phyloP scores from a whole-genome alignment of 2,113 vertebrate species.

The Rhynchomys soricoides region DNA sequence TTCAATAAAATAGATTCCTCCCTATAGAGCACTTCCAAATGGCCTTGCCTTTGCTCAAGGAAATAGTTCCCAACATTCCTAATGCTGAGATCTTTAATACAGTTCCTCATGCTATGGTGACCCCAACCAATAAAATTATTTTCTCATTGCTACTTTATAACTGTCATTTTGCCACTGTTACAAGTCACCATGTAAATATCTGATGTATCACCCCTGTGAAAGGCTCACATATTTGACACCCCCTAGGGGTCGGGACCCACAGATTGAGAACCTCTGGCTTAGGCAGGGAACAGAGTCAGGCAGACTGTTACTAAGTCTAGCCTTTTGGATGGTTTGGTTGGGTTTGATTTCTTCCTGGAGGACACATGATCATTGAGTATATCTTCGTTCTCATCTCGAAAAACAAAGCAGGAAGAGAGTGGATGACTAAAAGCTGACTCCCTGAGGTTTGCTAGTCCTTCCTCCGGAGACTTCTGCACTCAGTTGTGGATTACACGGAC shows the following conservation, averaged over 20 bases:
- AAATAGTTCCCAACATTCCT: too few species aligned
- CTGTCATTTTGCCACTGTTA: too few species aligned
- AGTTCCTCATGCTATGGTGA: too few species aligned
- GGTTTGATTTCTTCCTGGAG: not conserved
- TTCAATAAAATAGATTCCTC: not conserved
- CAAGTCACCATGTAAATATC: too few species aligned
- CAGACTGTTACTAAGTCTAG: rapidly evolving
- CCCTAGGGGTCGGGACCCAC: too few species aligned
- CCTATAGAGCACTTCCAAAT: not conserved
- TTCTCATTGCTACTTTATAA: too few species aligned
- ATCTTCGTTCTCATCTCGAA: not conserved
- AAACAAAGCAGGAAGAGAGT: not conserved
- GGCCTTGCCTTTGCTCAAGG: rapidly evolving
- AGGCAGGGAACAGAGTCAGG: too few species aligned
- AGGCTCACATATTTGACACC: too few species aligned
- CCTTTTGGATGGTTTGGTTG: not conserved
- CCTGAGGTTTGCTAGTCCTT: not conserved
- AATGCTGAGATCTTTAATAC: too few species aligned
- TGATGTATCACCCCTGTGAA: too few species aligned
- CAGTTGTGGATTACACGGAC: not conserved
- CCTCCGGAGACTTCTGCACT: not conserved
- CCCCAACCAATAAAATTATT: too few species aligned
- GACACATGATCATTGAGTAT: not conserved
- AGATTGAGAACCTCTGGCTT: not conserved
- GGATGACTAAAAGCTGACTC: not conserved